phyloP scores from a whole-genome alignment of 2,888 invertebrate species.

The Acanthosepion lycidas region DNA sequence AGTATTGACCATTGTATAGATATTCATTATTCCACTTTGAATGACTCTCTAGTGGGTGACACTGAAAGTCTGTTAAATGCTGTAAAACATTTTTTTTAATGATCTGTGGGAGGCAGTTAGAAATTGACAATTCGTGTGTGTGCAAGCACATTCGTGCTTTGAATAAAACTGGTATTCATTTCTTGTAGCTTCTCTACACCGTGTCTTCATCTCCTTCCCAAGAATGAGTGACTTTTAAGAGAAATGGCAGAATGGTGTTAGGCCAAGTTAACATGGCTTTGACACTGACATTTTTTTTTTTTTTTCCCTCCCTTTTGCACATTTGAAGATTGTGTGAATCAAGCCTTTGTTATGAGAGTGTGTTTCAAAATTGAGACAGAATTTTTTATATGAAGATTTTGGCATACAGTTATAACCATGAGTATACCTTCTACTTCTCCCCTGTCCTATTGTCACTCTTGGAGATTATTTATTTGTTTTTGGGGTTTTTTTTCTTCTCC shows the following conservation, averaged over 20 bases:
- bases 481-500: too few relatives aligned
- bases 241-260: background rate
- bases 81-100: background rate
- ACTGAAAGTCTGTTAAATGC: background rate
- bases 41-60: background rate
- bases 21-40: slow-evolving; percentile 8
- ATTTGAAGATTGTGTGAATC: too few relatives aligned
- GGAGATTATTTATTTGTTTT: too few relatives aligned
- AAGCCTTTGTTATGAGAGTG: too few relatives aligned
- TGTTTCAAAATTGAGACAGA: too few relatives aligned
- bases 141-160: background rate
- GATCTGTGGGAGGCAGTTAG: background rate
- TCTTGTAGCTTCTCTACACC: background rate
- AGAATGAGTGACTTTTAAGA: background rate
- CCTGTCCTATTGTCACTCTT: too few relatives aligned
- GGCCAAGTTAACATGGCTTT: background rate
- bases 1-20: background rate
- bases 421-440: too few relatives aligned
- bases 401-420: too few relatives aligned
- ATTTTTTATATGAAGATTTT: too few relatives aligned
- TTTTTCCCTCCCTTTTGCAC: too few relatives aligned
- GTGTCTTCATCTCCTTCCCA: background rate
- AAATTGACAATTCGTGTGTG: slow-evolving; percentile 21
- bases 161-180: background rate
- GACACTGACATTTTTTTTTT: too few relatives aligned